Percentiles rank a stretch among this genome's conserved stretches.
Conservation (phyloP, 2,888 invertebrate species). For the Chromoteleia sp. region DNA sequence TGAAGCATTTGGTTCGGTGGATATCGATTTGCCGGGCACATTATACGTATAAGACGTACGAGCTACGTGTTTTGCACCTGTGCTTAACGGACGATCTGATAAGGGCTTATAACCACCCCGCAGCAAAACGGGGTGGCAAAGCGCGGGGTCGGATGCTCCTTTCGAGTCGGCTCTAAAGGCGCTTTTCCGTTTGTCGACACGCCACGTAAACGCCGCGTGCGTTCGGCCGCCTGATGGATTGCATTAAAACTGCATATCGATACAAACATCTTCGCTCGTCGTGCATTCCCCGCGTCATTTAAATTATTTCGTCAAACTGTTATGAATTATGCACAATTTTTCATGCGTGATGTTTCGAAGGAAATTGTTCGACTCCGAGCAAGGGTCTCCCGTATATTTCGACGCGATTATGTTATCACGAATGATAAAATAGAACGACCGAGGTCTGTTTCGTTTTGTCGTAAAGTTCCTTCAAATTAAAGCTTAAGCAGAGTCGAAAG, state of each 20-base stretch:
- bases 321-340: slow-evolving; percentile 43
- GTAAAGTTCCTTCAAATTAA: too few relatives aligned
- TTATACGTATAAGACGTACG: slow-evolving; percentile 42
- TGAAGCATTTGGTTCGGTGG: slow-evolving; percentile 45
- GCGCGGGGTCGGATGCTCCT: slow-evolving; percentile 80
- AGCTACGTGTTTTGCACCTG: slow-evolving; percentile 74
- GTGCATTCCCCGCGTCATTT: slow-evolving; percentile 15
- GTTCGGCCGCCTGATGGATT: slow-evolving; percentile 55
- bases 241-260: slow-evolving; percentile 53
- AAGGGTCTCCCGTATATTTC: neutral
- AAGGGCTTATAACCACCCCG: slow-evolving; percentile 78
- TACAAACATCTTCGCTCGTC: slow-evolving; percentile 40
- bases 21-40: slow-evolving; percentile 41
- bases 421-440: too few relatives aligned
- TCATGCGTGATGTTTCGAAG: slow-evolving; percentile 22
- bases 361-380: slow-evolving; percentile 23
- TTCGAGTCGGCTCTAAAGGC: slow-evolving; percentile 77
- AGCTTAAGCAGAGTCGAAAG: too few relatives aligned
- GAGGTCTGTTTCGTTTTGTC: too few relatives aligned
- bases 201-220: slow-evolving; percentile 59
- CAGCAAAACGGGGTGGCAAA: slow-evolving; percentile 71
- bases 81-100: slow-evolving; percentile 79
- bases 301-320: slow-evolving; percentile 52
- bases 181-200: slow-evolving; percentile 76
- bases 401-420: too few relatives aligned